These are phyloP conservation scores for Melierax canorus DNA, from an alignment of 2,113 vertebrate species.

Conservation along the genomic window DNA sequence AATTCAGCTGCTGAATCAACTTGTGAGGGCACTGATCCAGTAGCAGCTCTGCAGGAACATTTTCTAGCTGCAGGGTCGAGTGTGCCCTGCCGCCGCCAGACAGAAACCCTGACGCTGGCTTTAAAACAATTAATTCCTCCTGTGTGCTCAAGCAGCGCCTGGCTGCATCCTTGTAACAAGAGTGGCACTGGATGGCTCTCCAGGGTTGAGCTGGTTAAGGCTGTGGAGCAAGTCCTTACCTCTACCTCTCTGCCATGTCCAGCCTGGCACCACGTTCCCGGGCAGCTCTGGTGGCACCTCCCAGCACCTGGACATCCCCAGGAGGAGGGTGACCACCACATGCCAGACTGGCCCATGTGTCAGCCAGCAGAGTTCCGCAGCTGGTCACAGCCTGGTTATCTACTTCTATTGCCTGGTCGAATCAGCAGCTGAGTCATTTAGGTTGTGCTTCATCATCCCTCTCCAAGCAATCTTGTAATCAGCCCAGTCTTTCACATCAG, in stretches of 20 bases:
- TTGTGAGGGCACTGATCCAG: slow-evolving; percentile 10
- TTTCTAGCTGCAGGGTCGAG: not conserved
- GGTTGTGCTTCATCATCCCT: not conserved
- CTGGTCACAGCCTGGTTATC: not conserved
- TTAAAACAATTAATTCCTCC: not conserved
- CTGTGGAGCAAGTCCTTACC: not conserved
- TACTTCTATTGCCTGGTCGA: not conserved
- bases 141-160: not conserved
- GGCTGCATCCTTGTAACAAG: not conserved
- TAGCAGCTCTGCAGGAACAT: not conserved
- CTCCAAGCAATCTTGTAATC: not conserved
- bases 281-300: not conserved
- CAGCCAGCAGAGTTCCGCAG: rapidly evolving
- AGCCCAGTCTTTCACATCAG: not conserved
- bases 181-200: rapidly evolving
- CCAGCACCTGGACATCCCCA: not conserved
- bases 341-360: rapidly evolving
- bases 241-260: not conserved
- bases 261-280: not conserved
- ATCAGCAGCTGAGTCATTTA: not conserved
- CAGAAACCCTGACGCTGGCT: not conserved
- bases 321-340: rapidly evolving
- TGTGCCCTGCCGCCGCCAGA: not conserved
- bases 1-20: not conserved
- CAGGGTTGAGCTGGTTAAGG: not conserved